Conservation (phyloP, 2,113 vertebrate genomes). For the Pipa parva region DNA sequence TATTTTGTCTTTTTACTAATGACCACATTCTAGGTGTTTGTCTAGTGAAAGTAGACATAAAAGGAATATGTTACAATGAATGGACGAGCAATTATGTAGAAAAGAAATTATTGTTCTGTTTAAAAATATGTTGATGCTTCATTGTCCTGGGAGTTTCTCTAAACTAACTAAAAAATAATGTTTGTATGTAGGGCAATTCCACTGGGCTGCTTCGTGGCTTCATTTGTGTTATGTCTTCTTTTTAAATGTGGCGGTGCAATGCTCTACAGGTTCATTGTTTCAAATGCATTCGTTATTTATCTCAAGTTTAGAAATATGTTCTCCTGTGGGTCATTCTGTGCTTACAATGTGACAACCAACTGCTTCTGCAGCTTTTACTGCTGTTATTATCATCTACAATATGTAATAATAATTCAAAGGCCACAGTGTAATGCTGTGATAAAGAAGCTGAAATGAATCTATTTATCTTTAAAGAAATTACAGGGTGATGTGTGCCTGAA, state of each 20-base stretch:
- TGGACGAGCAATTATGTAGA: too few relatives aligned
- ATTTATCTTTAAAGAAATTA: conserved; percentile 38
- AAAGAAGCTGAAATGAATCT: conserved; percentile 44
- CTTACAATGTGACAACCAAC: neutral
- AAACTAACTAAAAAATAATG: neutral
- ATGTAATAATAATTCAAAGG: conserved; percentile 14
- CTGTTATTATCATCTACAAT: neutral
- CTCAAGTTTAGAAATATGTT: neutral
- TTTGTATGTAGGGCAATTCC: conserved; percentile 1
- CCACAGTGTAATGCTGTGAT: conserved; percentile 38
- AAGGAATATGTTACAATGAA: too few relatives aligned
- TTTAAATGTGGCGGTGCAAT: neutral
- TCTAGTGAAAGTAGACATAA: too few relatives aligned
- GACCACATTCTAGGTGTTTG: too few relatives aligned
- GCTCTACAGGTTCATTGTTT: conserved; percentile 7
- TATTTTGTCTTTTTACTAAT: too few relatives aligned
- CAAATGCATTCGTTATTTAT: conserved; percentile 18
- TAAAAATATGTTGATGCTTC: too few relatives aligned
- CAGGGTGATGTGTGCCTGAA: conserved; percentile 45
- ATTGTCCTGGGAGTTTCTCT: too few relatives aligned
- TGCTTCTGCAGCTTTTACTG: neutral
- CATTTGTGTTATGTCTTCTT: neutral
- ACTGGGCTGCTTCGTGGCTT: conserved; percentile 2
- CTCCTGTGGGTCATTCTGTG: conserved; percentile 23
- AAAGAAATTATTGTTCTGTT: too few relatives aligned